These are phyloP conservation scores for Conistra vaccinii DNA, from an alignment of 2,888 invertebrate species.

Conservation along the genomic window DNA sequence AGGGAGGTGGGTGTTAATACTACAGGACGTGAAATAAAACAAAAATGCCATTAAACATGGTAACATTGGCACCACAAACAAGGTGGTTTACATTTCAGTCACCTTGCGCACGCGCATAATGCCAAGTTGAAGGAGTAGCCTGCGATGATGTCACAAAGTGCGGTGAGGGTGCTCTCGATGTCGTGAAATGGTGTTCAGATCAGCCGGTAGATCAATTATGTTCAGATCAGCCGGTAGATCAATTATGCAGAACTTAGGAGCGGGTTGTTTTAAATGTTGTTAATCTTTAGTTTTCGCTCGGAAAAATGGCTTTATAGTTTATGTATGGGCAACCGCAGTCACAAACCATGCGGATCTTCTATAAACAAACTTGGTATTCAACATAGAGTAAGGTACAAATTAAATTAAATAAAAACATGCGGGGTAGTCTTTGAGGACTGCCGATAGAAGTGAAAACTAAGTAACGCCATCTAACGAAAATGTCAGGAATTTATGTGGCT, in stretches of 20 bases:
- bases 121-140: conserved; percentile 6
- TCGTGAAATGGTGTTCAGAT: neutral
- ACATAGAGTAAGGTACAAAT: too few relatives aligned
- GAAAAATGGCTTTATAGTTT: neutral
- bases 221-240: neutral
- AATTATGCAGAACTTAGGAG: neutral
- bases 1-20: too few relatives aligned
- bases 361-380: too few relatives aligned
- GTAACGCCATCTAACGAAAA: too few relatives aligned
- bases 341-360: too few relatives aligned
- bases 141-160: neutral
- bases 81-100: conserved; percentile 19
- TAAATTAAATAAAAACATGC: too few relatives aligned
- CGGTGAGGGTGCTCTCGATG: neutral
- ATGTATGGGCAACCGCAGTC: neutral
- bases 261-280: neutral
- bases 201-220: too few relatives aligned
- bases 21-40: too few relatives aligned
- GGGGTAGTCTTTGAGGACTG: too few relatives aligned
- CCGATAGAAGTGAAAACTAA: too few relatives aligned
- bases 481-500: too few relatives aligned
- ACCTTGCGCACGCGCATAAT: conserved; percentile 14
- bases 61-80: conserved; percentile 24
- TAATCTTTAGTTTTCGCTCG: neutral
- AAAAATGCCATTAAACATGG: neutral